Evolutionary conservation across 2,797 vertebrate species (phyloP).

Genomic region (Cirrhinus molitorella): DNA sequence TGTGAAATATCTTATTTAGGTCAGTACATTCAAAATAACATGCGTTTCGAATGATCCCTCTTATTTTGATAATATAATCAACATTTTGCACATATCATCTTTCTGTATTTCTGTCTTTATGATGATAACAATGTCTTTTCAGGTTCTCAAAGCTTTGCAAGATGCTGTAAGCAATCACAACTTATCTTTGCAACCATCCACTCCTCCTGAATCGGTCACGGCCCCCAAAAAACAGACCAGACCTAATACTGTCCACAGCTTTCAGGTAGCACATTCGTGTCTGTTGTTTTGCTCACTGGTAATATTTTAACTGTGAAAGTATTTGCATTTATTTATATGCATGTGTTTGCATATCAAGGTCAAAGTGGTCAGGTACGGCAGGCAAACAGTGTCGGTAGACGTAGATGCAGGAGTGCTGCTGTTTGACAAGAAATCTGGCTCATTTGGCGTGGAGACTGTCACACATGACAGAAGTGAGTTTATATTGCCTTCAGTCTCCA

Average conservation of each 20-base stretch:
- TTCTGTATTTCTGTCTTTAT: conserved; percentile 13
- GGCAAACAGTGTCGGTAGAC: conserved; percentile 80
- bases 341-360: conserved; percentile 72
- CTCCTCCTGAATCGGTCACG: conserved; percentile 67
- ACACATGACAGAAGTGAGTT: conserved; percentile 80
- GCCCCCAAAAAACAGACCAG: conserved; percentile 67
- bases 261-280: conserved; percentile 73
- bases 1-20: no score
- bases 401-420: conserved; percentile 79
- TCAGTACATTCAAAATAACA: no score
- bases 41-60: no score
- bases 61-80: no score
- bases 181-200: conserved; percentile 75
- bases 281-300: neutral
- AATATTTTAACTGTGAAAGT: neutral
- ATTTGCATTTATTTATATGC: conserved; percentile 20
- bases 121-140: conserved; percentile 6
- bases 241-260: conserved; percentile 75
- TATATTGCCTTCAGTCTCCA: neutral
- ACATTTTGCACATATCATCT: neutral
- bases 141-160: conserved; percentile 84
- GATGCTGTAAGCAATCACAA: conserved; percentile 83
- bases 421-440: conserved; percentile 78
- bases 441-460: conserved; percentile 77
- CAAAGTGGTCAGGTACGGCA: conserved; percentile 80